phyloP scores from a whole-genome alignment of 1,140 invertebrate species.

The Drosophila virilis region DNA sequence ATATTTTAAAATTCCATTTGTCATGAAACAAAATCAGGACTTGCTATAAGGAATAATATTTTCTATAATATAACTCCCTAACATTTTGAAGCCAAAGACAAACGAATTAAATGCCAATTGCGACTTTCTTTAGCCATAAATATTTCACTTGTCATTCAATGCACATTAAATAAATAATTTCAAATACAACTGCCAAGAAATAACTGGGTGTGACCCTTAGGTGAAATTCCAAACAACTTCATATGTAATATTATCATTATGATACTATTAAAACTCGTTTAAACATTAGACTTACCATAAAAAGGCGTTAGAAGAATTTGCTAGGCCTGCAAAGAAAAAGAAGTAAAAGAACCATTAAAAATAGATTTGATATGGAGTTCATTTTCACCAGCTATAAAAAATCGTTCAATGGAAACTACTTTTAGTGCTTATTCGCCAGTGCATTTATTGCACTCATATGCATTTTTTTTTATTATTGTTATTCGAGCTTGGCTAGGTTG shows the following conservation, averaged over 20 bases:
- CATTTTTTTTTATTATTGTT: constrained; percentile 18
- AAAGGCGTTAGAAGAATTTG: constrained; percentile 42
- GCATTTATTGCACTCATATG: constrained; percentile 19
- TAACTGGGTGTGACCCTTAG: constrained; percentile 20
- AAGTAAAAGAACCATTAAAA: constrained; percentile 5
- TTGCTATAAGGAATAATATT: no score
- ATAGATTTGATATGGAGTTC: constrained; percentile 28
- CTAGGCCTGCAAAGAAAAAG: constrained; percentile 43
- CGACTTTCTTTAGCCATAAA: constrained; percentile 49
- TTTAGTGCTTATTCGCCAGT: background rate
- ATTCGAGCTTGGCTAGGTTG: background rate
- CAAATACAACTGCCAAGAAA: constrained; percentile 10
- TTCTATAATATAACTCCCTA: background rate
- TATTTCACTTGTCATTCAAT: constrained; percentile 31
- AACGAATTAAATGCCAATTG: constrained; percentile 2
- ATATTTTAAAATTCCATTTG: no score
- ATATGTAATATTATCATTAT: constrained; percentile 7
- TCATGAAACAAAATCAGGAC: no score
- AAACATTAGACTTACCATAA: constrained; percentile 54
- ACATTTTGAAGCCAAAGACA: background rate
- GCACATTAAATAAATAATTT: constrained; percentile 38
- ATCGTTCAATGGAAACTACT: constrained; percentile 1
- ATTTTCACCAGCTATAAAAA: constrained; percentile 9
- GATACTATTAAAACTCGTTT: constrained; percentile 12
- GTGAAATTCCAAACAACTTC: constrained; percentile 30